Percentiles rank a stretch among this genome's conserved stretches.
These are phyloP conservation scores for Papilio gigon DNA, from an alignment of 2,888 invertebrate genomes.

Conservation along the genomic window DNA sequence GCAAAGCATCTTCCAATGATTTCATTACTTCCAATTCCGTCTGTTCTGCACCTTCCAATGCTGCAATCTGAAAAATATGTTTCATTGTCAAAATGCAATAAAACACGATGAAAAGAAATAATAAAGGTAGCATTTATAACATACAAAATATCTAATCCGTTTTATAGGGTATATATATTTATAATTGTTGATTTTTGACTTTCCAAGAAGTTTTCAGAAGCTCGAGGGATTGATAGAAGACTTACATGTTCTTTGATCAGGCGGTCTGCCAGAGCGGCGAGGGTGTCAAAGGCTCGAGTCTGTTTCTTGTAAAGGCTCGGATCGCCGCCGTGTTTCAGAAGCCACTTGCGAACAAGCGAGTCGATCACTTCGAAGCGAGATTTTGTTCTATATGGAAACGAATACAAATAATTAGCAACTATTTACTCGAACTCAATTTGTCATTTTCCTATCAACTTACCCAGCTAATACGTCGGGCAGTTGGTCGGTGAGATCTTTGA, in stretches of 20 bases:
- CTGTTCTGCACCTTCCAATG: slow-evolving; percentile 59
- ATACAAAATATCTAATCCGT: no score
- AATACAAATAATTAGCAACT: not conserved
- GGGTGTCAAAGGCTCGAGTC: slow-evolving; percentile 70
- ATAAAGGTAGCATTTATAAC: not conserved
- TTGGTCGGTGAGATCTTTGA: slow-evolving; percentile 59
- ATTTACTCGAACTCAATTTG: not conserved
- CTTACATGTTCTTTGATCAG: slow-evolving; percentile 69
- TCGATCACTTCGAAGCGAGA: slow-evolving; percentile 72
- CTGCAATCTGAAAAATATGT: slow-evolving; percentile 55
- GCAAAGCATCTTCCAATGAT: slow-evolving; percentile 62
- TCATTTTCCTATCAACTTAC: slow-evolving; percentile 47
- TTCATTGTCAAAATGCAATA: not conserved
- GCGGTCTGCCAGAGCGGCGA: slow-evolving; percentile 66
- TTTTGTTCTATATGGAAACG: slow-evolving; percentile 52
- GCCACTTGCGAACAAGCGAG: slow-evolving; percentile 64
- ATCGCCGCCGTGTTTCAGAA: slow-evolving; percentile 68
- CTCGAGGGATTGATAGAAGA: not conserved
- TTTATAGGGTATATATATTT: no score
- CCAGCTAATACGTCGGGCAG: slow-evolving; percentile 67
- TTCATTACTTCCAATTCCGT: slow-evolving; percentile 56
- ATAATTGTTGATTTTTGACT: not conserved
- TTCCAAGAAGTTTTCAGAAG: not conserved
- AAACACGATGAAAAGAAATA: not conserved
- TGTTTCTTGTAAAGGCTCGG: slow-evolving; percentile 71